phyloP scores from a whole-genome alignment of 2,113 vertebrate species.

The Setophaga petechia region DNA sequence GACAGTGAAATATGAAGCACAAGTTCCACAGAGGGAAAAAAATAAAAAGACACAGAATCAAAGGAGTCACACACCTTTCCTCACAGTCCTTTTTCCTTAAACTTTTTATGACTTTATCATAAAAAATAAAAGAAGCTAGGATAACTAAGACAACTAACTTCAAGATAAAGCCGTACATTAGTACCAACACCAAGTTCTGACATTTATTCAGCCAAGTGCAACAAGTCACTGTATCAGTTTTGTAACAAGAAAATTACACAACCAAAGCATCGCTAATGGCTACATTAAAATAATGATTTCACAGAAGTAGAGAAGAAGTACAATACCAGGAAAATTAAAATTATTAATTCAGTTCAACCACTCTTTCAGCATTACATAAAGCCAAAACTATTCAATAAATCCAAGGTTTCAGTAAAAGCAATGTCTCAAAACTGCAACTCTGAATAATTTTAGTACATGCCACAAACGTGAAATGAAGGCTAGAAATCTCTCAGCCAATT shows the following conservation, averaged over 20 bases:
- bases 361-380: not conserved
- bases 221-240: not conserved
- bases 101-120: not conserved
- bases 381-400: not conserved
- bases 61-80: not conserved
- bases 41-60: not conserved
- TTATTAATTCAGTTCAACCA: not conserved
- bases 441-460: not conserved
- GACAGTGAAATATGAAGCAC: not conserved
- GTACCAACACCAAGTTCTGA: not conserved
- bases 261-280: not conserved
- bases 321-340: not conserved
- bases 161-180: not conserved
- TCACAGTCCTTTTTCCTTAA: not conserved
- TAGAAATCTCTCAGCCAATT: not conserved
- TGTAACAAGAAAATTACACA: not conserved
- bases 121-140: not conserved
- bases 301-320: not conserved
- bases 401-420: not conserved
- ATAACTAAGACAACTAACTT: not conserved
- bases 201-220: not conserved
- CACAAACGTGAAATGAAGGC: not conserved
- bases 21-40: not conserved
- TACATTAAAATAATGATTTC: not conserved
- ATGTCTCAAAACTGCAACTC: not conserved